Evolutionary conservation across 2,797 vertebrate species (phyloP), one percentile per base, ranked within the genome.

Genomic region (Siniperca scherzeri): DNA sequence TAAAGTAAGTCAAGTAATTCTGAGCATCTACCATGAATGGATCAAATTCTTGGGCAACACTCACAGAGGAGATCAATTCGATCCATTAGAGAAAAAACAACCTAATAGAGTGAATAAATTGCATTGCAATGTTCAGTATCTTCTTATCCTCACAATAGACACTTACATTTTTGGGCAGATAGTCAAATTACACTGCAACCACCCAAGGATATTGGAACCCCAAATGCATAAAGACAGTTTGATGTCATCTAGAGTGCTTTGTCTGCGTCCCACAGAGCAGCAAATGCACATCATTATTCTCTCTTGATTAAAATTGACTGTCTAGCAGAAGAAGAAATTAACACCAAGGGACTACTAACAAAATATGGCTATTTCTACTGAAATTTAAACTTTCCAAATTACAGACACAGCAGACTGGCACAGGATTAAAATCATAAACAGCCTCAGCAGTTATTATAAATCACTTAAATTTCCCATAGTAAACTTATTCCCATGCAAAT

Each of bases 401-500:
- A 74, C 50, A 59, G 25, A 65, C 22, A 56, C 25, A 40, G 44
- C 46, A 70, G 59, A 44, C 74, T 64, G 70, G 50, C 44, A 64
- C 61, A 22, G 33, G 56, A 81, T 67, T 62, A 27, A 22, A 74
- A 80, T 70, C 25, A 68, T 61, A 74, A 81, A 85, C 50, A 75
- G 56, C 56, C 17, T 27, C 53, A 21, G 59, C 25, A 80, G 66
- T 80, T 73, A 67, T 61, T 73, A 74, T 73, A 57, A 83, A 73
- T 78, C 75, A 7, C 56, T 74, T 57, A 60, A 66, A 53, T 75
- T 68, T 66, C 61, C 38, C 70, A 12, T 2, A 59, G 74, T 74
- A 33, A 74, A 53, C 21, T 3, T 22, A 80, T 74, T 67, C 53
- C 65, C 68, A 52, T 66, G 65, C 61, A 84, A 82, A 88, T 48